Conservation (phyloP, 2,797 vertebrate species). For the Ceryle rudis region DNA sequence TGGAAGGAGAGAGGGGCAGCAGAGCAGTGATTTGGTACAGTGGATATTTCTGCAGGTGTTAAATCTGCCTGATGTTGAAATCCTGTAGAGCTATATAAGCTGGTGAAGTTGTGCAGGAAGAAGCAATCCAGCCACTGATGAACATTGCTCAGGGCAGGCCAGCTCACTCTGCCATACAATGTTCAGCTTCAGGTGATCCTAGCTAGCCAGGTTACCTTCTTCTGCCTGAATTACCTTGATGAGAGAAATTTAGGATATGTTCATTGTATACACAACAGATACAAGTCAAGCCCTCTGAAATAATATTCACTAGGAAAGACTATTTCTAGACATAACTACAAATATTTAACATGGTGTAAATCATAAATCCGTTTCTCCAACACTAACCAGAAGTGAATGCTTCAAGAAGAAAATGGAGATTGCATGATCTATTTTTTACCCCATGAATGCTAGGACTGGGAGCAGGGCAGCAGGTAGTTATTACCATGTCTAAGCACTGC, state of each 20-base stretch:
- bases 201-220: neutral
- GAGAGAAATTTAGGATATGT: neutral
- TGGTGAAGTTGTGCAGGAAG: neutral
- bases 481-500: neutral
- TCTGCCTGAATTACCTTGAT: neutral
- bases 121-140: neutral
- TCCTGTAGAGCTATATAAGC: neutral
- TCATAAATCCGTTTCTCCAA: neutral
- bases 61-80: neutral
- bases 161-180: neutral
- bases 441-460: neutral
- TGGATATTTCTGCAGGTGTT: neutral
- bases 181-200: neutral
- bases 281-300: neutral
- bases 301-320: neutral
- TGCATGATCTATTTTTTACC: neutral
- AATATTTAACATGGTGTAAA: neutral
- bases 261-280: neutral
- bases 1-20: neutral
- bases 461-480: neutral
- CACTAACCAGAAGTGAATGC: neutral
- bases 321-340: slow-evolving; percentile 21
- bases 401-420: neutral
- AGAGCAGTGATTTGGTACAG: neutral
- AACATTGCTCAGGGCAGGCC: accelerated